Base-by-base conservation (phyloP, 2,888 invertebrate genomes). In the Sinodicranocentrus sp. region DNA sequence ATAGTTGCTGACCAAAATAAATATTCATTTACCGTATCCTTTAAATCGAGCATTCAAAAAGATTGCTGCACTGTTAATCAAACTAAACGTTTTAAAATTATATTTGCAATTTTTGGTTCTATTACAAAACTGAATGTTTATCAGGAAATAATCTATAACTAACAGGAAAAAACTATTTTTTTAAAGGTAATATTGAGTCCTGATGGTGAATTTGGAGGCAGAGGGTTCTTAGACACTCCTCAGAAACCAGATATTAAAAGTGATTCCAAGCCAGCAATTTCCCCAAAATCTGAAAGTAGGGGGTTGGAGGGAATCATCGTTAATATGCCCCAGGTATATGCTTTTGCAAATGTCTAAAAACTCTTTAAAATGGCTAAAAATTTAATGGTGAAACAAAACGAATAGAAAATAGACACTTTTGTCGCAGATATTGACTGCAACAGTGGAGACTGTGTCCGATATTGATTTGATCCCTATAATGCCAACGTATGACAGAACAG, bases 391-490 rank as follows among this genome's bases (percentile, higher is more conserved):
- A n/a, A n/a, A n/a, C n/a, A n/a, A n/a, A n/a, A n/a, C n/a, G n/a
- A n/a, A 65, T 54, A 43, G 54, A 17, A n/a, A 19, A 26, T 70
- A 61, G n/a, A n/a, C n/a, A 13, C 0, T 59, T 88, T 90, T n/a
- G n/a, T n/a, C n/a, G n/a, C 90, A 96, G 96, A 96, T 97, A 90
- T 96, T 97, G 95, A 97, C 97, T 88, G 97, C 97, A 25, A 97
- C 97, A n/a, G 97, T 97, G 89, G 96, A 97, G 92, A 97, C 97
- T 44, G 96, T 97, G 87, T 95, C 95, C 84, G 97, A 97, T 90
- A 92, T 97, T 90, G 98, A 98, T 91, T 93, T 97, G 90, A 95
- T 96, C 54, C 95, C 95, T 54, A 94, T 96, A 54, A 93, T 97
- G 89, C 96, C 97, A 67, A 92, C 39, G 2, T 3, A 67, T 10